Conservation (phyloP, 1,140 invertebrate species). For the Phortica variegata region DNA sequence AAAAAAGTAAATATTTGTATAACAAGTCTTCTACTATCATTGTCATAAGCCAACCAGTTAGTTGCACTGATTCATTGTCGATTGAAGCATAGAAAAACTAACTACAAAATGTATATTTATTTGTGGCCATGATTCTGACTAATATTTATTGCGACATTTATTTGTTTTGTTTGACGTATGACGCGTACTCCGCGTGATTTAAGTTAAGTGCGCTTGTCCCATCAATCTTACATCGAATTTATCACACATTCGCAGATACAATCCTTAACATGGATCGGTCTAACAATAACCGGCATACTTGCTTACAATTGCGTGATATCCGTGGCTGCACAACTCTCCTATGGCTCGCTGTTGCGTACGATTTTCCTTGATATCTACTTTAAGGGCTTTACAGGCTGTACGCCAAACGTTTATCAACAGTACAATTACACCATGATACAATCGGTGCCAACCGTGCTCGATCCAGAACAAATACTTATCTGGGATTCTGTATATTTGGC, state of each 20-base stretch:
- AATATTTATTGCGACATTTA: not conserved
- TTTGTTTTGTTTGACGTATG: not conserved
- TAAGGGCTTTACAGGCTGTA: constrained; percentile 31
- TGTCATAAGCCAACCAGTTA: too few relatives aligned
- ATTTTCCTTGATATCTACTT: constrained; percentile 46
- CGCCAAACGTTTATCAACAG: constrained; percentile 18
- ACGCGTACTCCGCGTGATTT: not conserved
- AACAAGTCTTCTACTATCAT: too few relatives aligned
- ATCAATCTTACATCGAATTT: not conserved
- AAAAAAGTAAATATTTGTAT: too few relatives aligned
- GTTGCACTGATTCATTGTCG: too few relatives aligned
- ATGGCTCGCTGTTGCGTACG: constrained; percentile 25
- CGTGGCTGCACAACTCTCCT: constrained; percentile 22
- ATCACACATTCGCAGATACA: constrained; percentile 26
- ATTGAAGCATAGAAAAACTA: too few relatives aligned
- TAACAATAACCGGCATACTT: constrained; percentile 42
- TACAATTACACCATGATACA: constrained; percentile 22
- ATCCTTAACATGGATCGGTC: constrained; percentile 41
- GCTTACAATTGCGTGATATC: constrained; percentile 40
- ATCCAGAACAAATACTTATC: constrained; percentile 33
- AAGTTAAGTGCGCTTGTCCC: not conserved
- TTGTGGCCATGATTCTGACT: too few relatives aligned
- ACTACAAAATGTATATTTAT: too few relatives aligned
- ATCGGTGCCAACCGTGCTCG: constrained; percentile 28
- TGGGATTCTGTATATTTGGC: constrained; percentile 46